Evolutionary conservation across 2,888 invertebrate species (phyloP), one percentile per base, ranked within the genome.

Genomic region (Drosophila koepferae): DNA sequence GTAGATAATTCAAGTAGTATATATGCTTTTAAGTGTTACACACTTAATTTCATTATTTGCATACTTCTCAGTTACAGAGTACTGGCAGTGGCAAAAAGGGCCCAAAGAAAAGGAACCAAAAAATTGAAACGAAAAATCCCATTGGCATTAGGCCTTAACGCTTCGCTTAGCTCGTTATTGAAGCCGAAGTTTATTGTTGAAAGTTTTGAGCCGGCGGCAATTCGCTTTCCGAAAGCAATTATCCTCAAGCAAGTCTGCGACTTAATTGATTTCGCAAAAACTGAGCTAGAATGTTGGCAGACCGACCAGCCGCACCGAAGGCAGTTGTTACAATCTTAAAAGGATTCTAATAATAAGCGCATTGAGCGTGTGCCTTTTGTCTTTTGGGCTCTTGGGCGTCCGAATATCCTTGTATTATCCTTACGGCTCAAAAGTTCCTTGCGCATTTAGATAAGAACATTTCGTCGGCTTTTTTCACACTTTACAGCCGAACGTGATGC

Each of bases 321-420:
- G 63, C 76, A 85, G 82, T 76, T 74, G 79, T 82, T 66, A 80
- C 85, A 77, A 72, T 85, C 82, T 82, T 80, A 85, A 86, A 86
- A 75, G 87, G 82, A 85, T 86, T 89, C 82, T 77, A 89, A 85
- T 77, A 89, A 85, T 85, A 86, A 86, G 87, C 80, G 82, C 89
- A 84, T 81, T 82, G 74, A 74, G 81, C 73, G 73, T 81, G 68
- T 67, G 65, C 75, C 78, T 74, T 80, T 74, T 80, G 71, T 74
- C 67, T 76, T 63, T 66, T 60, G 61, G 68, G 62, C 54, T 71
- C 20, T 66, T 20, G 20, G 9, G 28, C 55, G 66, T 36, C 48
- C 51, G 55, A 60, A 62, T 53, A 59, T 77, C 55, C 61, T 54
- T 67, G 48, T 72, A 56, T 66, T 77, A 81, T 85, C 86, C 85